phyloP scores from a whole-genome alignment of 2,113 vertebrate species.

The Gambusia affinis region DNA sequence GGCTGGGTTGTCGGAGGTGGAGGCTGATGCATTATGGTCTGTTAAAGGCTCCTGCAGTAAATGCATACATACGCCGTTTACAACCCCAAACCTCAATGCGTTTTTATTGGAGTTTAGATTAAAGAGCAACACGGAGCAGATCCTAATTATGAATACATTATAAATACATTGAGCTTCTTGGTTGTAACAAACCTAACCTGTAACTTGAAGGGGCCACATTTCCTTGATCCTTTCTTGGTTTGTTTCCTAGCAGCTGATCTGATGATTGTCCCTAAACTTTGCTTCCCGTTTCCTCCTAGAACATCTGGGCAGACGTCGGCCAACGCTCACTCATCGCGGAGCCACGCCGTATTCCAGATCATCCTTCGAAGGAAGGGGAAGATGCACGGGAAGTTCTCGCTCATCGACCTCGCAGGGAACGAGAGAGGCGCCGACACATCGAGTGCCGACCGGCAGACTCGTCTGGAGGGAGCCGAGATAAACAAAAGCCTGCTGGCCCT shows the following conservation, averaged over 20 bases:
- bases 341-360: conserved; percentile 98
- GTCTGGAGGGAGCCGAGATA: conserved; percentile 97
- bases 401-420: conserved; percentile 97
- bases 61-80: too few species aligned
- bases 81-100: too few species aligned
- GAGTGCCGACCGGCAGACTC: conserved; percentile 94
- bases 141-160: too few species aligned
- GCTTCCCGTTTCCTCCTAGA: conserved; percentile 66
- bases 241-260: neutral
- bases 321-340: conserved; percentile 95
- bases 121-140: too few species aligned
- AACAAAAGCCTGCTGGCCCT: conserved; percentile 98
- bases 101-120: too few species aligned
- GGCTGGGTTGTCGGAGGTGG: neutral
- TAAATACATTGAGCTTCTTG: too few species aligned
- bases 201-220: neutral
- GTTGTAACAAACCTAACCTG: neutral
- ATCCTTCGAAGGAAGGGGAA: conserved; percentile 94
- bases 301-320: conserved; percentile 97
- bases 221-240: neutral
- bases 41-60: too few species aligned
- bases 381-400: conserved; percentile 97
- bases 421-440: conserved; percentile 97
- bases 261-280: neutral
- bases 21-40: too few species aligned